These are phyloP conservation scores for Scomber colias DNA, from an alignment of 2,113 vertebrate genomes.

Conservation along the genomic window DNA sequence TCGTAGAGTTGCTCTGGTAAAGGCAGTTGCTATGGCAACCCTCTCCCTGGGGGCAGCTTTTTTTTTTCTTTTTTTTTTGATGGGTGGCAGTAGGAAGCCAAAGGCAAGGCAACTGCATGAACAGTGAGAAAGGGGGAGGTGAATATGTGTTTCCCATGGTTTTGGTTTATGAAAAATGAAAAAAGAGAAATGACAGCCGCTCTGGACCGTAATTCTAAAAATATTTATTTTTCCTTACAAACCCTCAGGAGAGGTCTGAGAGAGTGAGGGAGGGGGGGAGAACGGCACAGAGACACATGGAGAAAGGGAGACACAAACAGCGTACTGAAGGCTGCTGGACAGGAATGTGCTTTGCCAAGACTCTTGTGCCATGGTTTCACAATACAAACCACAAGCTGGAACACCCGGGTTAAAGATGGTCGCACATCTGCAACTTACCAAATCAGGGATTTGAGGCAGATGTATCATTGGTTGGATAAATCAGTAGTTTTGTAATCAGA, in stretches of 20 bases:
- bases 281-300: conserved; percentile 33
- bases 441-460: conserved; percentile 35
- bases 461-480: conserved; percentile 34
- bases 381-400: conserved; percentile 35
- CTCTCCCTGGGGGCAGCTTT: conserved; percentile 77
- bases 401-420: conserved; percentile 7
- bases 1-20: conserved; percentile 79
- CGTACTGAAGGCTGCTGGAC: conserved; percentile 45
- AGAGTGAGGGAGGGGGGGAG: conserved; percentile 37
- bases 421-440: conserved; percentile 39
- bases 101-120: conserved; percentile 74
- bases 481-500: conserved; percentile 26
- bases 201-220: conserved; percentile 82
- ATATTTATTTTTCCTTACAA: conserved; percentile 83
- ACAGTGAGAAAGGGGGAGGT: conserved; percentile 81
- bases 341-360: conserved; percentile 50
- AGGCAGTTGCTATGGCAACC: conserved; percentile 85
- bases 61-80: conserved; percentile 65
- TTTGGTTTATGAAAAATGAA: conserved; percentile 72
- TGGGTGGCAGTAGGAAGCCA: conserved; percentile 81
- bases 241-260: conserved; percentile 81
- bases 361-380: conserved; percentile 29
- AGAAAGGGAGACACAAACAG: conserved; percentile 27
- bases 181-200: conserved; percentile 75
- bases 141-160: conserved; percentile 82